Conservation (phyloP, 2,113 vertebrate species). For the Picathartes gymnocephalus region DNA sequence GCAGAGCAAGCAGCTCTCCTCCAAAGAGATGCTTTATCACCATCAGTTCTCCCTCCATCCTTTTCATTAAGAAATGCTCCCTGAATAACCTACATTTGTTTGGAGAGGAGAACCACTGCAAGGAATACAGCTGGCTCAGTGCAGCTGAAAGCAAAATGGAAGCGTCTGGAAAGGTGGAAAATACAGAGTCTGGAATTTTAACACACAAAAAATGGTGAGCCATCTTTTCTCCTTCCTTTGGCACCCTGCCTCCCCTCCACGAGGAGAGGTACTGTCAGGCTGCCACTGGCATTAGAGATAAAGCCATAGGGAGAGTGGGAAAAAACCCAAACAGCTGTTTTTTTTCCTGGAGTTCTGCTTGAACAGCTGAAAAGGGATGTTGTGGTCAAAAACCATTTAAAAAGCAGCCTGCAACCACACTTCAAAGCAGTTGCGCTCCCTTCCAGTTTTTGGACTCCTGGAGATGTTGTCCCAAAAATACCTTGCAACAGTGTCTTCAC, state of each 20-base stretch:
- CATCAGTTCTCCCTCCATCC: conserved; percentile 45
- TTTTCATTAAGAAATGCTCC: conserved; percentile 58
- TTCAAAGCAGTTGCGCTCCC: not conserved
- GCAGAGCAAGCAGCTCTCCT: not conserved
- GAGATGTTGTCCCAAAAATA: not conserved
- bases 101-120: conserved; percentile 18
- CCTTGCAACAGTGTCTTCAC: fast-evolving
- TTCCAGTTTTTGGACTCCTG: not conserved
- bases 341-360: not conserved
- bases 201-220: not conserved
- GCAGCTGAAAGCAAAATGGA: conserved; percentile 50
- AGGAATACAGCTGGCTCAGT: conserved; percentile 26
- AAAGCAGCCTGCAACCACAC: not conserved
- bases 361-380: not conserved
- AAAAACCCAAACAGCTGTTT: not conserved
- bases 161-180: conserved; percentile 38
- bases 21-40: conserved; percentile 49
- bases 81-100: conserved; percentile 55
- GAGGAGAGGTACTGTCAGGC: not conserved
- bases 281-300: not conserved
- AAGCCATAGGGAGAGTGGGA: not conserved
- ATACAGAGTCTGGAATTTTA: not conserved
- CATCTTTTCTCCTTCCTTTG: not conserved
- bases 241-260: not conserved
- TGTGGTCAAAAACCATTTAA: not conserved